Conservation (phyloP, 1,140 invertebrate genomes). For the Drosophila novamexicana region DNA sequence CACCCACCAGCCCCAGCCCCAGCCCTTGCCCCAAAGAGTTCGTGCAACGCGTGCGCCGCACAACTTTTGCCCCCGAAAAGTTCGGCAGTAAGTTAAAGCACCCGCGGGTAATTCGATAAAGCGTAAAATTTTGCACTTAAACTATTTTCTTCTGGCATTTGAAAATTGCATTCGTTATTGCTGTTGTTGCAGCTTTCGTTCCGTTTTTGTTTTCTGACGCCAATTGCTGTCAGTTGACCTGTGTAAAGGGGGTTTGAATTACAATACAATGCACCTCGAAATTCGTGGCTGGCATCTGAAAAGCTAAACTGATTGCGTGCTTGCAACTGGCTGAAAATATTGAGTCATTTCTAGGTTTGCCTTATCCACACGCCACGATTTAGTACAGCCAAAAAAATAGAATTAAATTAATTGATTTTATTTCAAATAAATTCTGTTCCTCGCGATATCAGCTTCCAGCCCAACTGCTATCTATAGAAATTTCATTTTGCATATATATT, state of each 20-base stretch:
- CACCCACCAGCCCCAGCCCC: constrained; percentile 10
- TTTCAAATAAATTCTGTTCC: too few species aligned
- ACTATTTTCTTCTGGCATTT: constrained; percentile 74
- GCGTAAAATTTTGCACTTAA: constrained; percentile 83
- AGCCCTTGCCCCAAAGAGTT: not conserved
- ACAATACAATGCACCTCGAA: constrained; percentile 43
- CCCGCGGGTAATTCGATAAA: constrained; percentile 83
- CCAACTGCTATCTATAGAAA: too few species aligned
- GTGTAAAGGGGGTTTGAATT: constrained; percentile 51
- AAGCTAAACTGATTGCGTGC: constrained; percentile 65
- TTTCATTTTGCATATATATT: too few species aligned
- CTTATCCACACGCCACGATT: too few species aligned
- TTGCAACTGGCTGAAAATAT: not conserved
- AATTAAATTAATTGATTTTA: too few species aligned
- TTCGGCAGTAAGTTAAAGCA: constrained; percentile 76
- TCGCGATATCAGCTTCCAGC: too few species aligned
- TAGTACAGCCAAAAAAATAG: too few species aligned
- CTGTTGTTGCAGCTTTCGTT: constrained; percentile 48
- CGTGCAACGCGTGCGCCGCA: constrained; percentile 28
- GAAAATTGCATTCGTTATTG: constrained; percentile 61
- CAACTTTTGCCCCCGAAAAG: constrained; percentile 64
- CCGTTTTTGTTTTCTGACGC: constrained; percentile 9
- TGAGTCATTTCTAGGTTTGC: constrained; percentile 5
- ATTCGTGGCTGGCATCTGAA: constrained; percentile 34
- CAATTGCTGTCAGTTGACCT: constrained; percentile 62